Evolutionary conservation across 2,113 vertebrate species (phyloP).

Genomic region (Oceanites oceanicus): DNA sequence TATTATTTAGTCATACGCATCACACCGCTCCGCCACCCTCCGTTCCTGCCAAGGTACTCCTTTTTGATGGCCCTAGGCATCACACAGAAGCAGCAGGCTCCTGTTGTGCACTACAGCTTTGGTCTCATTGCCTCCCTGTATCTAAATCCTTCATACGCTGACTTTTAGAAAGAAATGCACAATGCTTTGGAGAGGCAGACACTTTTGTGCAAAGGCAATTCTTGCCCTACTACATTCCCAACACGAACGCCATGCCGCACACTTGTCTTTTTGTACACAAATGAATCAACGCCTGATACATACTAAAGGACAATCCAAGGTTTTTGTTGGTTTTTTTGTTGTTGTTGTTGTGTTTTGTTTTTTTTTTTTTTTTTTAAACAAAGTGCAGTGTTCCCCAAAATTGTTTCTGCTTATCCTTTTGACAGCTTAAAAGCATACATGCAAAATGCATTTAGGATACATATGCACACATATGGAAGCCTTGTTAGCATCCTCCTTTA

Average conservation of each 20-base stretch:
- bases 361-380: not conserved
- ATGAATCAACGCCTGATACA: not conserved
- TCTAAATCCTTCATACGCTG: not conserved
- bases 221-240: not conserved
- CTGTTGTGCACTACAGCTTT: not conserved
- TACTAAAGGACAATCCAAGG: not conserved
- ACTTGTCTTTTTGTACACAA: not conserved
- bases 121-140: not conserved
- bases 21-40: not conserved
- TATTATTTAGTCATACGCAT: rapidly evolving
- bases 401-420: not conserved
- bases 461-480: not conserved
- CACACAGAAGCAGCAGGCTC: not conserved
- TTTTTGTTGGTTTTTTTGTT: not conserved
- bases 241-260: not conserved
- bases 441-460: not conserved
- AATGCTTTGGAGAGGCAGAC: not conserved
- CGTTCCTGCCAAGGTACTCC: rapidly evolving
- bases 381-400: not conserved
- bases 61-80: not conserved
- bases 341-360: not conserved
- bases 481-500: constrained; percentile 29
- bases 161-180: not conserved
- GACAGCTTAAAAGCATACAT: not conserved
- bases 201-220: not conserved